phyloP scores from a whole-genome alignment of 2,888 invertebrate genomes.

The Acanthoscelides obtectus region DNA sequence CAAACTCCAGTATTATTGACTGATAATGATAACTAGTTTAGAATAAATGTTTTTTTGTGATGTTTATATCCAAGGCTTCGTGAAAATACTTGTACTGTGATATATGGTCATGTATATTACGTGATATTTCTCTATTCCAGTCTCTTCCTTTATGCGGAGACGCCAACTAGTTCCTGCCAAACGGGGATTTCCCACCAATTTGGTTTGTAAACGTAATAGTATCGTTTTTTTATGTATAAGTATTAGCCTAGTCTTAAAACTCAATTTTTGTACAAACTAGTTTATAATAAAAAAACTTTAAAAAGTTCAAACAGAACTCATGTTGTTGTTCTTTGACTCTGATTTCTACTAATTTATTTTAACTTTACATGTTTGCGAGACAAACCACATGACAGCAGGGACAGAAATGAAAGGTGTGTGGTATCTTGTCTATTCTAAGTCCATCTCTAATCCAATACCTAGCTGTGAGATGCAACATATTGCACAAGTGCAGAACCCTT shows the following conservation, averaged over 20 bases:
- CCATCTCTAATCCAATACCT: no score
- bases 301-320: slow-evolving; percentile 16
- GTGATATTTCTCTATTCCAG: slow-evolving; percentile 46
- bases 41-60: slow-evolving; percentile 14
- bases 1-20: no score
- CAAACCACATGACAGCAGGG: no score
- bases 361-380: slow-evolving; percentile 39
- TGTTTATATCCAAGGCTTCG: slow-evolving; percentile 27
- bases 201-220: slow-evolving; percentile 43
- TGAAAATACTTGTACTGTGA: slow-evolving; percentile 39
- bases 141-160: slow-evolving; percentile 33
- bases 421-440: no score
- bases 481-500: no score
- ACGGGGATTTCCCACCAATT: slow-evolving; percentile 20
- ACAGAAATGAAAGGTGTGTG: no score
- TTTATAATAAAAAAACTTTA: slow-evolving; percentile 26
- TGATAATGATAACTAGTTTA: no score
- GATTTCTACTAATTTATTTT: slow-evolving; percentile 36
- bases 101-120: slow-evolving; percentile 30
- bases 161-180: not conserved
- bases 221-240: slow-evolving; percentile 23
- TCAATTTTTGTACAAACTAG: slow-evolving; percentile 23
- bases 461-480: no score
- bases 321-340: slow-evolving; percentile 21
- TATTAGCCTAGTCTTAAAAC: slow-evolving; percentile 15